Evolutionary conservation across 2,797 vertebrate genomes (phyloP), one percentile per base, ranked within the genome.

Genomic region (Coluber constrictor): DNA sequence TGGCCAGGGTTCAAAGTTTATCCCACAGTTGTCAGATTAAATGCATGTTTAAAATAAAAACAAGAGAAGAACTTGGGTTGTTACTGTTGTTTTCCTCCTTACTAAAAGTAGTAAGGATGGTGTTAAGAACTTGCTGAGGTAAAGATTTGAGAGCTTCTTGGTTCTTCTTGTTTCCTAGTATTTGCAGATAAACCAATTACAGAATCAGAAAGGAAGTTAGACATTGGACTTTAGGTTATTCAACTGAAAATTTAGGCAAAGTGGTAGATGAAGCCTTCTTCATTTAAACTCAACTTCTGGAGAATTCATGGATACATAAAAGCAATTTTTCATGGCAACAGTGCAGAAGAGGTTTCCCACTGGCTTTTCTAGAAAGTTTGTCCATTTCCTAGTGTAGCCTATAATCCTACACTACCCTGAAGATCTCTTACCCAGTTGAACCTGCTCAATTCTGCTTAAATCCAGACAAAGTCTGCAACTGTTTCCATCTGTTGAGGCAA

Each of bases 11-110:
- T 61, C 94, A 93, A 93, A 83, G 89, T 86, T 93, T 94, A 94
- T 93, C 94, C 90, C 37, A 94, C 90, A 93, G 92, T 37, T 1
- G 90, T 93, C 61, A 93, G 93, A 94, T 91, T 95, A 79, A 94
- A 57, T 57, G 29, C 92, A 94, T 0, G 55, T 2, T 95, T 90
- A 87, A 92, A 51, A 95, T 95, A 95, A 93, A 93, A 13, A 1
- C 27, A 94, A 90, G 56, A 37, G 63, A 55, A 90, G 89, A 51
- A 47, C 54, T 91, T 87, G 70, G 88, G 93, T 93, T 88, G 88
- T 59, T 92, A 90, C 90, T 51, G 13, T 79, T 92, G 91, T 92
- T 32, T 23, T 5, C 12, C 51, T 56, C 16, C 43, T 89, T 92
- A 23, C 51, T 47, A n/a, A 90, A 8, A 0, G 0, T 29, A 91